phyloP scores from a whole-genome alignment of 2,113 vertebrate genomes.

The Pachyramphus minor region DNA sequence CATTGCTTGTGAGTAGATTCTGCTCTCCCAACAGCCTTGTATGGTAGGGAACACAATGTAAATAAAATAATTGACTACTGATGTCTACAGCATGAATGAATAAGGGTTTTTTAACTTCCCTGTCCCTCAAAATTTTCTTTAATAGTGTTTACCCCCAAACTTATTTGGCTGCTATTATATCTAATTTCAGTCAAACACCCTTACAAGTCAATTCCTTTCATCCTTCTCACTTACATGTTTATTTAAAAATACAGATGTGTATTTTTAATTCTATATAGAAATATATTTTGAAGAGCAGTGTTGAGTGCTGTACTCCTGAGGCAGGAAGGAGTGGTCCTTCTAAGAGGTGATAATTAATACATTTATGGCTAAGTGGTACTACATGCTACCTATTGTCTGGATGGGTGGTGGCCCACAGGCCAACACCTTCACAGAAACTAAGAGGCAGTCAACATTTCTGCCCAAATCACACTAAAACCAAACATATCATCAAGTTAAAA shows the following conservation, averaged over 20 bases:
- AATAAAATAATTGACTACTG: background rate
- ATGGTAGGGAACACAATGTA: background rate
- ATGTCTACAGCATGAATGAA: background rate
- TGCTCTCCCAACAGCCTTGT: background rate
- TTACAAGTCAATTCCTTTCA: background rate
- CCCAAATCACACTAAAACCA: background rate
- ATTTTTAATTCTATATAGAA: background rate
- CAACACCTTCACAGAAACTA: background rate
- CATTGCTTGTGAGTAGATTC: background rate
- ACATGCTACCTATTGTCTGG: background rate
- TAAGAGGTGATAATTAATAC: background rate
- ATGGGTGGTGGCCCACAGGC: background rate
- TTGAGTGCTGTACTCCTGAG: background rate
- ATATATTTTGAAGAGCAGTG: background rate
- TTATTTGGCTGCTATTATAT: background rate
- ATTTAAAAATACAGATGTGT: background rate
- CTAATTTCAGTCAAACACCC: background rate
- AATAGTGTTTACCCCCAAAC: background rate
- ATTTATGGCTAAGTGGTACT: background rate
- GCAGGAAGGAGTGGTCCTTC: background rate
- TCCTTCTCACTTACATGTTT: background rate
- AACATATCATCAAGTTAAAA: background rate
- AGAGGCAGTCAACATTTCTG: background rate
- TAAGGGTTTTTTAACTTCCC: background rate
- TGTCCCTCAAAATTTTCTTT: background rate